Conservation (phyloP, 2,797 vertebrate genomes). For the Lacerta viridis region DNA sequence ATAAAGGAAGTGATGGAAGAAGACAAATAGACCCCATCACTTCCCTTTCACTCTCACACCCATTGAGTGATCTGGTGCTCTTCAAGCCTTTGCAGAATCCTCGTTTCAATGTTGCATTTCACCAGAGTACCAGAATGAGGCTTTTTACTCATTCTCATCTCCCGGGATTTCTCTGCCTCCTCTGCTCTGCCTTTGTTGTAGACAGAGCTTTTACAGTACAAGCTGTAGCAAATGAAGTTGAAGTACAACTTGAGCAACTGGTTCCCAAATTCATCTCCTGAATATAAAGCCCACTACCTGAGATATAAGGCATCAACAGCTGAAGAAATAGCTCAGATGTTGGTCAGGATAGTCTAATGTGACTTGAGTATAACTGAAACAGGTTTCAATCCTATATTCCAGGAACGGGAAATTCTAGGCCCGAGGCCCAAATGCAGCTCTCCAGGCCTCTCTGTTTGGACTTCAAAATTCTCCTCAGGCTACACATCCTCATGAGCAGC, state of each 20-base stretch:
- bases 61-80: background rate
- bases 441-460: too few relatives aligned
- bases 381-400: too few relatives aligned
- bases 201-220: conserved; percentile 9
- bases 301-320: background rate
- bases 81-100: background rate
- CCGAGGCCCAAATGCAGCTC: too few relatives aligned
- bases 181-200: conserved; percentile 16
- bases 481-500: too few relatives aligned
- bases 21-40: background rate
- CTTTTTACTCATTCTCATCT: conserved; percentile 4
- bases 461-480: too few relatives aligned
- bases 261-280: background rate
- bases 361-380: too few relatives aligned
- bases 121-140: background rate
- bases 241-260: background rate
- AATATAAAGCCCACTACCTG: conserved; percentile 11
- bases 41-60: background rate
- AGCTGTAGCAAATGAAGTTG: conserved; percentile 3
- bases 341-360: too few relatives aligned
- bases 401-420: too few relatives aligned
- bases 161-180: conserved; percentile 5
- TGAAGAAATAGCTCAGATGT: too few relatives aligned
- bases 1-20: background rate
- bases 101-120: background rate